phyloP scores from a whole-genome alignment of 2,888 invertebrate species.

The Tipula helvola region DNA sequence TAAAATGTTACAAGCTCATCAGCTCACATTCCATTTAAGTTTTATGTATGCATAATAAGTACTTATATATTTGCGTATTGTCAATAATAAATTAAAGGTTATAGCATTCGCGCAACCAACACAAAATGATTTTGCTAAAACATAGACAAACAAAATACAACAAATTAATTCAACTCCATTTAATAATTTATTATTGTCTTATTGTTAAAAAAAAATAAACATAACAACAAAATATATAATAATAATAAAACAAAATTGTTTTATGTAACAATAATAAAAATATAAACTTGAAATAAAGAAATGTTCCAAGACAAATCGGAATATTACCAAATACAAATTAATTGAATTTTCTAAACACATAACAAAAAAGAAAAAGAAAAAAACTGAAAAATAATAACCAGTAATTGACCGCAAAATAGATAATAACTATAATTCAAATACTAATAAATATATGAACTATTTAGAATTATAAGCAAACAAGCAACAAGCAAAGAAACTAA shows the following conservation, averaged over 20 bases:
- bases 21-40: not conserved
- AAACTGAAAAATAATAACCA: not conserved
- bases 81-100: not conserved
- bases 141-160: not conserved
- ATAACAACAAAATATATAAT: not conserved
- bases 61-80: not conserved
- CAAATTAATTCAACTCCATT: not conserved
- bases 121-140: not conserved
- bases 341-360: not conserved
- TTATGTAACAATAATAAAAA: not conserved
- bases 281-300: not conserved
- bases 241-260: not conserved
- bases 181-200: not conserved
- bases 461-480: not conserved
- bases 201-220: not conserved
- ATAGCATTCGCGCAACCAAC: not conserved
- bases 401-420: conserved; percentile 4
- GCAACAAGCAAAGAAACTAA: not conserved
- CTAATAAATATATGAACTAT: not conserved
- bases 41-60: not conserved
- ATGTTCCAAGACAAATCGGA: not conserved
- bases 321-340: not conserved
- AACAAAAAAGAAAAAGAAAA: not conserved
- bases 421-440: not conserved
- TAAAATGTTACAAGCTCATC: not conserved